Base-by-base conservation (phyloP, 1,140 invertebrate species). In the Cotesia chilonis region DNA sequence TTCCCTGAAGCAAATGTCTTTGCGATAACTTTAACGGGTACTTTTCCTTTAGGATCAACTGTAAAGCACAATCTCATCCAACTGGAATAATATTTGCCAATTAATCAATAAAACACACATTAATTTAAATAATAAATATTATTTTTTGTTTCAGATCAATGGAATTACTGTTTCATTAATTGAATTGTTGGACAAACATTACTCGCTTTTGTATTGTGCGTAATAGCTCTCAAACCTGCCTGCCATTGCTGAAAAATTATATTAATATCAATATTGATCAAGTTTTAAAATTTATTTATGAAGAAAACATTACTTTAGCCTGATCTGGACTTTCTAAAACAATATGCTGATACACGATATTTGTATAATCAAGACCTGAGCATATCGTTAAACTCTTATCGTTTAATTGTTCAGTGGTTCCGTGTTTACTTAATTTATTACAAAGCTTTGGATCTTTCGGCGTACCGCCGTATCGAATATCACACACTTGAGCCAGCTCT, bases 1-100 rank as follows among this genome's bases (percentile, higher is more conserved):
- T 96, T 96, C 7, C 97, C 94, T 3, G 98, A 99, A 1, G 98
- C 97, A 88, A 99, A 99, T 65, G 98, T 99, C 84, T 95, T 90
- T 17, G 97, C 96, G 70, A 99, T 94, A 64, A 96, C 95, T 89
- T 97, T 96, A 0, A 99, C 96, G 0, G 98, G 97, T 67, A 99
- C 96, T 88, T 98, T 98, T n/a, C 96, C 96, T 82, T 93, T 94
- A 12, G 94, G 92, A 84, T 99, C 98, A 4, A 96, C 94, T 76
- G 93, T 90, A 85, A 98, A 96, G 65, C 94, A 93, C 2, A 99
- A 87, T 70, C 96, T 92, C 94, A 98, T 98, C 98, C 98, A 99
- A 92, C 97, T 98, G 83, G 83, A 75, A 63, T 41, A 68, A 68
- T 52, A 36, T 47, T 12, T 4, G 47, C 7, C 12, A 12, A 37